Evolutionary conservation across 2,113 vertebrate genomes (phyloP).

Genomic region (Marmota flaviventris): DNA sequence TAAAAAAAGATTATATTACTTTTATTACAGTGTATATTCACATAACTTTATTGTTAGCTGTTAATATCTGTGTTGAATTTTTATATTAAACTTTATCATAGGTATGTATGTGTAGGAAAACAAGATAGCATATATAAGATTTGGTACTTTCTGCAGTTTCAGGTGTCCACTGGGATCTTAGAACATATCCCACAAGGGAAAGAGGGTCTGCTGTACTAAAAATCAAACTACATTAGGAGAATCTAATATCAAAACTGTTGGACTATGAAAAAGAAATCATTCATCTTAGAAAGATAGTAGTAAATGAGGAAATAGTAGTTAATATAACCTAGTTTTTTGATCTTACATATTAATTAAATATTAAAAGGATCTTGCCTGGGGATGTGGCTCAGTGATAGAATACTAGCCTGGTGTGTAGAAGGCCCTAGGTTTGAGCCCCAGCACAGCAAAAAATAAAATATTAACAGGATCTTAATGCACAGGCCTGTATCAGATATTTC

Average conservation of each 20-base stretch:
- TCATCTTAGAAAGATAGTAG: not conserved
- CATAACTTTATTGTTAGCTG: not conserved
- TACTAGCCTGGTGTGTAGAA: not conserved
- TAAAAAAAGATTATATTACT: not conserved
- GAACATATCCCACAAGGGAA: not conserved
- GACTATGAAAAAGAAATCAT: not conserved
- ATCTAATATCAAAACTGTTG: not conserved
- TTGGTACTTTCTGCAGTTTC: not conserved
- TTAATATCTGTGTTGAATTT: not conserved
- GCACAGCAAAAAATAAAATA: not conserved
- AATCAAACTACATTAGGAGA: not conserved
- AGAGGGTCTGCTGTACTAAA: not conserved
- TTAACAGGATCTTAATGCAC: not conserved
- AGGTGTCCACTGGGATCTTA: not conserved
- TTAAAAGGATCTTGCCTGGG: not conserved
- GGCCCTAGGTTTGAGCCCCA: not conserved
- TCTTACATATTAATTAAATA: not conserved
- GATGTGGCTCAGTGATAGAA: not conserved
- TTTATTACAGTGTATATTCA: not conserved
- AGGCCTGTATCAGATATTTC: not conserved
- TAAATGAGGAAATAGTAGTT: constrained; percentile 1
- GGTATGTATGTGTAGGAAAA: too few relatives aligned
- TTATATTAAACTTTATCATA: too few relatives aligned
- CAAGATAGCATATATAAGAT: too few relatives aligned
- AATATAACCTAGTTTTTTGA: not conserved